Evolutionary conservation across 1,140 invertebrate genomes (phyloP), one percentile per base, ranked within the genome.

Genomic region (Eueides isabella): DNA sequence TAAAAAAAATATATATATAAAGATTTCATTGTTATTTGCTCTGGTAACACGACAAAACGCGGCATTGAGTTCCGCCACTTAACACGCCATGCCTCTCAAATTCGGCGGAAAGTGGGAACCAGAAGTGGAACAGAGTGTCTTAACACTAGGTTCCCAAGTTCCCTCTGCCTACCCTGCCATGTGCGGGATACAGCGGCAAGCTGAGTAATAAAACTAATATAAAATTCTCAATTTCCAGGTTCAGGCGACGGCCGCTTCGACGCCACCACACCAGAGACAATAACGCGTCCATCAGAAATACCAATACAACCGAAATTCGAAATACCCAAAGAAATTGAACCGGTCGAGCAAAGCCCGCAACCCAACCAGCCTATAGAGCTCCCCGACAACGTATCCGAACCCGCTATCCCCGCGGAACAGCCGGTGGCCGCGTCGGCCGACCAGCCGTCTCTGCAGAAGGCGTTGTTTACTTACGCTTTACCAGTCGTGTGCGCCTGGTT

Each of bases 401-500:
- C 75, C 16, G 65, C 48, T 4, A 55, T 55, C 19, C 67, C 9
- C 64, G 65, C 61, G 16, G 84, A 84, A 2, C 63, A 79, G 7
- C 80, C 86, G 3, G 83, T 82, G 0, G 78, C 84, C 7, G 86
- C 70, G 9, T 75, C 88, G 0, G 89, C 88, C 0, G 80, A 88
- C 29, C 80, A 89, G 4, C 86, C 96, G 90, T 95, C 95, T 2
- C 84, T 97, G 2, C 93, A 94, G 28, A 94, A 94, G 71, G 96
- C 96, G 5, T 84, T 97, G 5, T 94, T 96, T 70, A 95, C 96
- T 61, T 97, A 97, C 90, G 93, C 97, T 44, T 90, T 97, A 83
- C 97, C 97, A 6, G 95, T 97, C 38, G 96, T 97, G 75, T 95
- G 97, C 84, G 96, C 96, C 79, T 97, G 97, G 97, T 96, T 98